These are phyloP conservation scores for Lasiommata megera DNA, from an alignment of 2,888 invertebrate species.

Conservation along the genomic window DNA sequence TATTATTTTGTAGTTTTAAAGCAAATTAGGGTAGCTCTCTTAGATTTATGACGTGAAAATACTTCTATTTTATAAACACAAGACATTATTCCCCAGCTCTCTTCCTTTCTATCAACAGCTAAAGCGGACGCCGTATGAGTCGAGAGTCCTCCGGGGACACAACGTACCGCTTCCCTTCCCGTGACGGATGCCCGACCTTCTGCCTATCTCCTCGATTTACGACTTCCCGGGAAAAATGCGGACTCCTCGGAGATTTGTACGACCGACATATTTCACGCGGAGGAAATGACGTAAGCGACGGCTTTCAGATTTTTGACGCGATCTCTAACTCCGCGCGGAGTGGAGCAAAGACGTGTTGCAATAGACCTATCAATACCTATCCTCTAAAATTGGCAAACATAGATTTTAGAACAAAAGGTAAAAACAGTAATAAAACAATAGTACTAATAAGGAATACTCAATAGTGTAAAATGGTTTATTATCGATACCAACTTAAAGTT, in stretches of 20 bases:
- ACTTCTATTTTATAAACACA: not conserved
- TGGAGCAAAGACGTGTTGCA: no score
- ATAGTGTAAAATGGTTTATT: no score
- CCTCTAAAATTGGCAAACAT: no score
- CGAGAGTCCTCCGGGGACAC: slow-evolving; percentile 24
- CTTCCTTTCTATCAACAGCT: not conserved
- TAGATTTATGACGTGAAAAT: no score
- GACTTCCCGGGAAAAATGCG: slow-evolving; percentile 55
- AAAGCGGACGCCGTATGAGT: slow-evolving; percentile 21
- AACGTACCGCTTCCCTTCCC: slow-evolving; percentile 19
- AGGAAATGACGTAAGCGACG: slow-evolving; percentile 59
- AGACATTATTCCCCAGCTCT: not conserved
- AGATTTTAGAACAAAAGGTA: no score
- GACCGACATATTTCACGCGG: slow-evolving; percentile 62
- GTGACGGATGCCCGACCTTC: slow-evolving; percentile 29
- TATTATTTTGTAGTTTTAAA: no score
- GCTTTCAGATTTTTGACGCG: slow-evolving; percentile 47
- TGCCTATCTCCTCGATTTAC: slow-evolving; percentile 47
- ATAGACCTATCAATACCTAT: no score
- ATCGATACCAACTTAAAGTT: no score
- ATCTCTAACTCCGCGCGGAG: no score
- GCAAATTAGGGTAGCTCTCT: no score
- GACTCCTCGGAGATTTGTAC: slow-evolving; percentile 62
- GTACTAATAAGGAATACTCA: no score
- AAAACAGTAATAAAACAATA: no score